Evolutionary conservation across 1,140 invertebrate species (phyloP).

Genomic region (Eumeta japonica): DNA sequence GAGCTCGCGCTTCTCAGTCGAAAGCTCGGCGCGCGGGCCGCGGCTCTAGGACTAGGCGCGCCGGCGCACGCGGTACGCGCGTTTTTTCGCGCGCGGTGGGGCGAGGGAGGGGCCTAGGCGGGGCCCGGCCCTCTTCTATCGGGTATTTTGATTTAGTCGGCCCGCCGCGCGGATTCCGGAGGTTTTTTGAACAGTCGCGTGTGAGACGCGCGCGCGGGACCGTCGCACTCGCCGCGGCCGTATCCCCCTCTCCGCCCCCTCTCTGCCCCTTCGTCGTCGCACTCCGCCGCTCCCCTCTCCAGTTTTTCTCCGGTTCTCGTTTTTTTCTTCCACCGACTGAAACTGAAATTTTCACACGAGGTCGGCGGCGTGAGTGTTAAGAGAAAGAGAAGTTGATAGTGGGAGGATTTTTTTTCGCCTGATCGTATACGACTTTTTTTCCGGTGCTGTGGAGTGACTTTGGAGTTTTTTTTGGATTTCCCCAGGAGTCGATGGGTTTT

Average conservation of each 20-base stretch:
- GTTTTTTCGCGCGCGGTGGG: conserved; percentile 52
- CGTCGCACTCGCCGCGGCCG: too few relatives aligned
- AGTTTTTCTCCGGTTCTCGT: conserved; percentile 6
- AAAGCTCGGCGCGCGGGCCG: too few relatives aligned
- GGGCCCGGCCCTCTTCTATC: conserved; percentile 54
- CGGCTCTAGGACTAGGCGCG: too few relatives aligned
- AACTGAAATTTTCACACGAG: conserved; percentile 7
- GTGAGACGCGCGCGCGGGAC: conserved; percentile 46
- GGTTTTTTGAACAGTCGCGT: conserved; percentile 57
- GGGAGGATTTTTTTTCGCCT: conserved; percentile 22
- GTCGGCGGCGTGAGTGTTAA: not conserved
- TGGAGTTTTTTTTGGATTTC: conserved; percentile 32
- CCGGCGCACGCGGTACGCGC: conserved; percentile 45
- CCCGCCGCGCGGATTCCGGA: conserved; percentile 50
- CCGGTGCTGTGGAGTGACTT: conserved; percentile 30
- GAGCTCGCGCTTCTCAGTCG: too few relatives aligned
- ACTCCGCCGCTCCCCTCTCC: too few relatives aligned
- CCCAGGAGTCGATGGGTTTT: too few relatives aligned
- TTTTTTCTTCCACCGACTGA: not conserved
- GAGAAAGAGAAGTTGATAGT: too few relatives aligned
- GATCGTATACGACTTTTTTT: conserved; percentile 19
- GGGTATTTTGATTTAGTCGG: conserved; percentile 57
- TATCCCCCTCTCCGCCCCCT: conserved; percentile 17
- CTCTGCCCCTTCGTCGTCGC: conserved; percentile 23
- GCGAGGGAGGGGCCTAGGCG: conserved; percentile 46